phyloP scores from a whole-genome alignment of 2,888 invertebrate species.

The Penaeus monodon region DNA sequence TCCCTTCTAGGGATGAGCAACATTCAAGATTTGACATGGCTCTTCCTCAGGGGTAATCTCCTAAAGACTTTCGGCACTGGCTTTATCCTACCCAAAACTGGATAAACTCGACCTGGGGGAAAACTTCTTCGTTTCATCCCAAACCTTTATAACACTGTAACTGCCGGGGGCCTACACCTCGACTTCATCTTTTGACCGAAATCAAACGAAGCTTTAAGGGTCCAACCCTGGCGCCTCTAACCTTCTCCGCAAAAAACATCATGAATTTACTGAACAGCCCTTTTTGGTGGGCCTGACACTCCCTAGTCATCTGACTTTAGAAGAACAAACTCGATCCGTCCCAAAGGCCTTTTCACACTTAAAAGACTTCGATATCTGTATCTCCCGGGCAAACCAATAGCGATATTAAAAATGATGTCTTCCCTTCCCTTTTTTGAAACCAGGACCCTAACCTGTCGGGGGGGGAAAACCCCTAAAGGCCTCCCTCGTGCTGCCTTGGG shows the following conservation, averaged over 20 bases:
- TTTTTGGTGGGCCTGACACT: conserved; percentile 76
- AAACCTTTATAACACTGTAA: conserved; percentile 79
- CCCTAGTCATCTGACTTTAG: conserved; percentile 86
- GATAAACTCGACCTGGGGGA: conserved; percentile 88
- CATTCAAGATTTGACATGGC: conserved; percentile 77
- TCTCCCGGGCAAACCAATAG: conserved; percentile 83
- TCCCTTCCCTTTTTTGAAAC: conserved; percentile 75
- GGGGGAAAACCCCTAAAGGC: conserved; percentile 65
- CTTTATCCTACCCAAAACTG: conserved; percentile 76
- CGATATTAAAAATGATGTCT: conserved; percentile 77
- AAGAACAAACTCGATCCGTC: conserved; percentile 81
- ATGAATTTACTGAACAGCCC: conserved; percentile 79
- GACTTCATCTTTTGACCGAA: conserved; percentile 80
- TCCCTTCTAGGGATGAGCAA: conserved; percentile 77
- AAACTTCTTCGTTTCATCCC: conserved; percentile 82
- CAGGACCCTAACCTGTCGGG: conserved; percentile 74
- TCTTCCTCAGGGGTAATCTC: conserved; percentile 79
- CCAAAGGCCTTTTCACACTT: conserved; percentile 80
- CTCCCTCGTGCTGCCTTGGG: conserved; percentile 60
- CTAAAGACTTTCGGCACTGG: conserved; percentile 75
- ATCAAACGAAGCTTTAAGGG: conserved; percentile 80
- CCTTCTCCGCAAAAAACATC: conserved; percentile 83
- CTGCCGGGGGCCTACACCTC: conserved; percentile 84
- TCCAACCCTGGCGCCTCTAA: conserved; percentile 81
- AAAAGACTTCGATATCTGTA: conserved; percentile 83